phyloP scores from a whole-genome alignment of 2,113 vertebrate genomes.

The Pterocles burchelli region DNA sequence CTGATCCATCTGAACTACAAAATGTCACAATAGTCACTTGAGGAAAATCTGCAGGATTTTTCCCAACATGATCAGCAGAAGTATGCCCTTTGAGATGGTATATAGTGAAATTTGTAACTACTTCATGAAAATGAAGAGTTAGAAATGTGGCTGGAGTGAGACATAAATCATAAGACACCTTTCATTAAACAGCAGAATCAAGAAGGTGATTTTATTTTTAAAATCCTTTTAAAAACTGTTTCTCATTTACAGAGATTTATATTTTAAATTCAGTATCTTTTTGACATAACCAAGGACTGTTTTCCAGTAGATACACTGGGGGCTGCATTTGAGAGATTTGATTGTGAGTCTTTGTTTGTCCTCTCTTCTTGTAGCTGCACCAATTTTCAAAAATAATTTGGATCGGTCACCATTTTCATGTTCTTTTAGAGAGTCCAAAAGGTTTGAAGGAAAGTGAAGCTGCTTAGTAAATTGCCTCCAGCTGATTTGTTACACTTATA shows the following conservation, averaged over 20 bases:
- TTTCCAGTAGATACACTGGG: accelerated
- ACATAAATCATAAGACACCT: not conserved
- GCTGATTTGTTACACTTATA: not conserved
- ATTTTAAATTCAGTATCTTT: not conserved
- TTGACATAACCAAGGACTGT: not conserved
- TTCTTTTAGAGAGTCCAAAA: not conserved
- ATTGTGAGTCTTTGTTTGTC: not conserved
- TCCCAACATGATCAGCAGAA: not conserved
- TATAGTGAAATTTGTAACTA: not conserved
- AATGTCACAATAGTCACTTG: conserved; percentile 27
- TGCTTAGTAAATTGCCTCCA: not conserved
- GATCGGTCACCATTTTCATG: not conserved
- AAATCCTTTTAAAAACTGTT: no score
- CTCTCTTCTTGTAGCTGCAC: not conserved
- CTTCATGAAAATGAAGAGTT: not conserved
- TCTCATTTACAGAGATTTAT: not conserved
- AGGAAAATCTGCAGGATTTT: conserved; percentile 31
- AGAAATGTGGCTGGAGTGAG: not conserved
- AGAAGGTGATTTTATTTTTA: not conserved
- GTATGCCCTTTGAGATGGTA: not conserved
- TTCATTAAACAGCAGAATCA: not conserved
- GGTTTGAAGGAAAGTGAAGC: not conserved
- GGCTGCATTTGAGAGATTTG: not conserved
- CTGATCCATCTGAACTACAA: not conserved
- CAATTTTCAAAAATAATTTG: not conserved